Conservation (phyloP, 2,888 invertebrate species). For the Leptura quadrifasciata region DNA sequence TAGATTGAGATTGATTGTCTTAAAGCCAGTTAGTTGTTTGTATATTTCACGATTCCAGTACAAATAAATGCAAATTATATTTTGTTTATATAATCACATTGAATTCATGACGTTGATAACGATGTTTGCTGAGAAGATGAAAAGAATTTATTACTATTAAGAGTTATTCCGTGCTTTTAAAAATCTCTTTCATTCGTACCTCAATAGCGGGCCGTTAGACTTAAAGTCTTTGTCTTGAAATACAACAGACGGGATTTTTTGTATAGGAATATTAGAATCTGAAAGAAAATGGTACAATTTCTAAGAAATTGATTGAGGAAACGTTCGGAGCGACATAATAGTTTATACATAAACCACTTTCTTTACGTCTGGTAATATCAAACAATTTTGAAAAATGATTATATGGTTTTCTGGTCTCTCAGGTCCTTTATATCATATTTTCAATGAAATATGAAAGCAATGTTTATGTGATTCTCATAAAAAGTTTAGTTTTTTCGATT, state of each 20-base stretch:
- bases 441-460: too few relatives aligned
- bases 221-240: slow-evolving; percentile 11
- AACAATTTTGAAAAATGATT: too few relatives aligned
- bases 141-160: slow-evolving; percentile 33
- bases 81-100: slow-evolving; percentile 28
- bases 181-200: slow-evolving; percentile 13
- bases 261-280: background rate
- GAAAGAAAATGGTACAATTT: background rate
- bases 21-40: background rate
- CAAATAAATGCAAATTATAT: slow-evolving; percentile 20
- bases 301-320: background rate
- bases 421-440: too few relatives aligned
- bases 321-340: background rate
- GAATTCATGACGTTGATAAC: slow-evolving; percentile 25
- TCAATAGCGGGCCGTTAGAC: background rate
- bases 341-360: too few relatives aligned
- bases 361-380: too few relatives aligned
- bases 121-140: slow-evolving; percentile 22
- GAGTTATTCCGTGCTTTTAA: slow-evolving; percentile 25
- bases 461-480: too few relatives aligned
- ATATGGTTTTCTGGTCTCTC: too few relatives aligned
- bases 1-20: slow-evolving; percentile 31
- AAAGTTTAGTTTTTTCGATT: too few relatives aligned
- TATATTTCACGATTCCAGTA: background rate
- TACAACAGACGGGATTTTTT: slow-evolving; percentile 6